Conservation (phyloP, 2,113 vertebrate genomes). For the Collichthys lucidus region DNA sequence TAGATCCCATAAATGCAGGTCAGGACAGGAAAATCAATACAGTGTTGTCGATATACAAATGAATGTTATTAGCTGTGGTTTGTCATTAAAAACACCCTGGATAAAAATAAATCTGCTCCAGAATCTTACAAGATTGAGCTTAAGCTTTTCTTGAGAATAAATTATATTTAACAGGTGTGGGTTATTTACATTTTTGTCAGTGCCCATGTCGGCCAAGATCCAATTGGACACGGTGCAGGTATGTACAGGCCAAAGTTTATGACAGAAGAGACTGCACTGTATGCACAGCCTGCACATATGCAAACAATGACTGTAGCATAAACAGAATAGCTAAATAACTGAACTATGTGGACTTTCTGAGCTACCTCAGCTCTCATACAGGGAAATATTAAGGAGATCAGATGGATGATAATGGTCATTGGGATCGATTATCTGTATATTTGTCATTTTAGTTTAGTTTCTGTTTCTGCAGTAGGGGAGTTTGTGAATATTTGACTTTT, state of each 20-base stretch:
- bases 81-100: no score
- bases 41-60: neutral
- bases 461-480: neutral
- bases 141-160: neutral
- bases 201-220: neutral
- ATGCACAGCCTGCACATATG: neutral
- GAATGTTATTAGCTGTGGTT: neutral
- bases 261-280: neutral
- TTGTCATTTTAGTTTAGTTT: neutral
- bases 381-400: neutral
- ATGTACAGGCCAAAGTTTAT: neutral
- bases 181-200: neutral
- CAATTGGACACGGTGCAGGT: neutral
- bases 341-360: neutral
- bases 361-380: neutral
- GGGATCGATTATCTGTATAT: neutral
- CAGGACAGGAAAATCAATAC: neutral
- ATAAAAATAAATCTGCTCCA: neutral
- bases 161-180: neutral
- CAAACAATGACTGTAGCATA: neutral
- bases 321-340: neutral
- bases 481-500: constrained; percentile 15
- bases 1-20: neutral
- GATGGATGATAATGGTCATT: neutral
- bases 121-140: neutral